phyloP scores from a whole-genome alignment of 2,888 invertebrate species.

The Stenoptilia bipunctidactyla region DNA sequence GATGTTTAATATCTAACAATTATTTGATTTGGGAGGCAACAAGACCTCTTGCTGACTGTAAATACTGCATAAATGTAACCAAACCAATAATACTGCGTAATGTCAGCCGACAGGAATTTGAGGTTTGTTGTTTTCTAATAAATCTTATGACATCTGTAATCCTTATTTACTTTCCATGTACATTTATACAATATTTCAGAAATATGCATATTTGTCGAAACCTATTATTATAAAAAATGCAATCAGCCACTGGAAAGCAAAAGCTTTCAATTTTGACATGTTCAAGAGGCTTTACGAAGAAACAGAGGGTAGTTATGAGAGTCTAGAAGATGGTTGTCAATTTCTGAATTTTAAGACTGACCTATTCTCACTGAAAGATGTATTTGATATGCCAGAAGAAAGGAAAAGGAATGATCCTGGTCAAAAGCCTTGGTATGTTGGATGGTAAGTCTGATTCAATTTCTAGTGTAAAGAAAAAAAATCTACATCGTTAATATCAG shows the following conservation, averaged over 20 bases:
- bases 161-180: background rate
- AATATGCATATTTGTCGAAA: slow-evolving; percentile 81
- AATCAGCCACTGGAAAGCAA: slow-evolving; percentile 82
- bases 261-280: slow-evolving; percentile 75
- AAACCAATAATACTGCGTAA: slow-evolving; percentile 78
- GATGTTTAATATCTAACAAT: slow-evolving; percentile 87
- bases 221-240: slow-evolving; percentile 86
- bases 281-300: slow-evolving; percentile 78
- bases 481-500: too few relatives aligned
- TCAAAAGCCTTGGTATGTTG: slow-evolving; percentile 87
- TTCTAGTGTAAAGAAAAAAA: too few relatives aligned
- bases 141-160: background rate
- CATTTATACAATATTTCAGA: slow-evolving; percentile 28
- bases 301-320: slow-evolving; percentile 78
- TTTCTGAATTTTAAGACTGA: slow-evolving; percentile 90
- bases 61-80: slow-evolving; percentile 79
- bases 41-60: slow-evolving; percentile 85
- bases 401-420: slow-evolving; percentile 74
- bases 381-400: slow-evolving; percentile 79
- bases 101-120: slow-evolving; percentile 77
- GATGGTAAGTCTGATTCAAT: slow-evolving; percentile 88
- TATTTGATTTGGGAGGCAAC: slow-evolving; percentile 90
- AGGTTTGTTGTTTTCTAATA: slow-evolving; percentile 30
- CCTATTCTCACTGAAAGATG: slow-evolving; percentile 80
- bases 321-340: slow-evolving; percentile 85